Evolutionary conservation across 2,113 vertebrate genomes (phyloP), one percentile per base, ranked within the genome.

Genomic region (Balaenoptera acutorostrata): DNA sequence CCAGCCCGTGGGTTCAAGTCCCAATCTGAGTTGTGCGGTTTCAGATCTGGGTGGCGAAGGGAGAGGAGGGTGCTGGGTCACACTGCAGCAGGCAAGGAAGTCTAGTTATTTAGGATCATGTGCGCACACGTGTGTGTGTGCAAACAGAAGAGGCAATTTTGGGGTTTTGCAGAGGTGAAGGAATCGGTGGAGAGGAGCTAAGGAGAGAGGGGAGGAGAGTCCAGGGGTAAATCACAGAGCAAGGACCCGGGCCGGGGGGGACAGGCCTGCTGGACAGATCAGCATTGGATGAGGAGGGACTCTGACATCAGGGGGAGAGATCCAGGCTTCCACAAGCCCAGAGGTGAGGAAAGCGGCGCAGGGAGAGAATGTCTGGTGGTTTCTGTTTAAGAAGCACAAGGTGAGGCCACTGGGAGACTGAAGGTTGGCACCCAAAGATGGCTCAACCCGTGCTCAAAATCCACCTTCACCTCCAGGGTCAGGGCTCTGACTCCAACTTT

Each of bases 221-320:
- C 17, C 25, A 21, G 77, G 23, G 23, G 9, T 52, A 64, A 66
- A 11, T 5, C 39, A 33, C 3, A 9, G 13, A 68, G 23, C 18
- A 55, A 71, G 86, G 61, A 57, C 9, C 14, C 0, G 0, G 36
- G 39, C 8, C 25, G 5, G 0, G 4, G 4, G 12, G 4, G 14
- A 71, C 8, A 3, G 36, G 8, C 29, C 41, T 39, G 71, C 21
- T 21, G 29, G 59, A n/a, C 8, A 9, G 64, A 41, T 71, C 14
- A 15, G 55, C 13, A n/a, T 90, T 64, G 27, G 36, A 41, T 6
- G 2, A 59, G 46, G 61, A 90, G 68, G n/a, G 46, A 83, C 23
- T 92, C 49, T 49, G 36, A 77, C 4, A 44, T 46, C 18, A 44
- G 3, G 14, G 78, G 33, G 8, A 86, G 36, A 49, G 71, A 39